Conservation (phyloP, 2,113 vertebrate species). For the Alaudala cheleensis region DNA sequence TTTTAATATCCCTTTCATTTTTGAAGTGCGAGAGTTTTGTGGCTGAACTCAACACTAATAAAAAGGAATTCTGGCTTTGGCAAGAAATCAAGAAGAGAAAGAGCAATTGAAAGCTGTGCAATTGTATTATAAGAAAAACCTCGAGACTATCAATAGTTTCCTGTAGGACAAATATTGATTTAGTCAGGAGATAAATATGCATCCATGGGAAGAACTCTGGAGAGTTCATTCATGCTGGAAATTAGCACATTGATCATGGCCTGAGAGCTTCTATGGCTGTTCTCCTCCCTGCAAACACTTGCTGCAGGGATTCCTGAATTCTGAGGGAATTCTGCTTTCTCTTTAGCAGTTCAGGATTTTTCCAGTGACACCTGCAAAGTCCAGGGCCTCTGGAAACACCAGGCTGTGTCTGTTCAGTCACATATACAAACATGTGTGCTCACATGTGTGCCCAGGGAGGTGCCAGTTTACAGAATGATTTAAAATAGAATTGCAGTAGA, state of each 20-base stretch:
- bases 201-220: background rate
- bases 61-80: background rate
- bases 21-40: background rate
- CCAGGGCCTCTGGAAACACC: background rate
- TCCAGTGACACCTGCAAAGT: background rate
- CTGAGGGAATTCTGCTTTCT: background rate
- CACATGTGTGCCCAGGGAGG: background rate
- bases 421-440: fast-evolving
- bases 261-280: background rate
- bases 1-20: background rate
- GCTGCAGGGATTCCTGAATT: background rate
- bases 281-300: background rate
- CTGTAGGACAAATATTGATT: background rate
- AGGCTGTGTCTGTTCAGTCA: background rate
- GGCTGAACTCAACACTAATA: background rate
- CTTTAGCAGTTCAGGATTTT: background rate
- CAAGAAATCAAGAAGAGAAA: background rate
- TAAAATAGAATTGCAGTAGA: background rate
- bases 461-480: background rate
- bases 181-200: constrained; percentile 12
- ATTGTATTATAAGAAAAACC: background rate
- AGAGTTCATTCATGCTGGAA: constrained; percentile 18
- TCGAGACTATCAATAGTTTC: background rate
- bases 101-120: background rate
- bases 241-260: constrained; percentile 11